Base-by-base conservation (phyloP, 2,797 vertebrate species). In the Percopsis omiscomaycus region DNA sequence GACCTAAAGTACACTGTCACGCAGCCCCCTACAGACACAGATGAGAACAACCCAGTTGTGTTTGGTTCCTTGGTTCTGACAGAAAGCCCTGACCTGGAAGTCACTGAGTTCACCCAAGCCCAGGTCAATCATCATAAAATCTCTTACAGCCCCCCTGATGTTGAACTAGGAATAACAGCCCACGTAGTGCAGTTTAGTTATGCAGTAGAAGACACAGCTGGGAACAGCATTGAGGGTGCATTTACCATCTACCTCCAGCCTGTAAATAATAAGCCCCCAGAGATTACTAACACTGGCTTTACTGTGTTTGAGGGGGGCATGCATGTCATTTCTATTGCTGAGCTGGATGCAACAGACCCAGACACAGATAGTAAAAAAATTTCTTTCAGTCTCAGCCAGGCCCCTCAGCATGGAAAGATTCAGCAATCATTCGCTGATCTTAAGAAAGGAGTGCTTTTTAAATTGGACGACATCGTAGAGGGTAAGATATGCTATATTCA, bases 61-160 rank as follows among this genome's bases (percentile, higher is more conserved):
- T 94, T 96, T 8, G 95, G 95, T 13, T 92, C 93, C 52, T 79
- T 99, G 0, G 94, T 98, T 69, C 84, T 98, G 80, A 95, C 94
- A 0, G 96, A 98, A 46, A 90, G 91, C 70, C 92, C 93, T 0
- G 86, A 91, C 5, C 87, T 91, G 0, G 88, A 92, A 55, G 93
- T 98, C 60, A 92, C 82, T 0, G 96, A 94, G 81, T 99, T 99
- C 81, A 98, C 96, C 2, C 97, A 99, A 84, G 96, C 96, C 58
- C 96, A 99, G 89, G 87, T 98, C 67, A 98, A 98, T 82, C 96
- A 98, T 68, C 95, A 95, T 79, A 98, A 99, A 84, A 94, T 99
- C 73, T 93, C 95, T 0, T 99, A 95, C 59, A 85, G 75, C 5
- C 97, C 96, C 0, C 96, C 96, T 0, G 90, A 96, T 49, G 67